Evolutionary conservation across 2,113 vertebrate genomes (phyloP).

Genomic region (Bos taurus): ARS-UCD2.0 NC_037332.1:24344001-24344500

Average conservation of each 20-base stretch:
- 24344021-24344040: background rate
- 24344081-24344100: background rate
- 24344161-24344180: background rate
- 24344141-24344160: background rate
- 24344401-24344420: background rate
- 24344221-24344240: background rate
- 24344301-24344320: slow-evolving; percentile 8
- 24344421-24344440: background rate
- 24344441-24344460: background rate
- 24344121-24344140: background rate
- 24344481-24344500: background rate
- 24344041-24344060: background rate
- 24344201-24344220: background rate
- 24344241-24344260: background rate
- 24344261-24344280: background rate
- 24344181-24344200: background rate
- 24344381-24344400: background rate
- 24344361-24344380: too few species aligned
- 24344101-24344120: background rate
- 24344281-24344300: background rate
- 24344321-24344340: background rate
- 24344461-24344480: background rate
- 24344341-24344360: background rate
- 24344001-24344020: background rate
- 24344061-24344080: background rate